Base-by-base conservation (phyloP, 1,140 invertebrate genomes). In the Conopomorpha cramerella region DNA sequence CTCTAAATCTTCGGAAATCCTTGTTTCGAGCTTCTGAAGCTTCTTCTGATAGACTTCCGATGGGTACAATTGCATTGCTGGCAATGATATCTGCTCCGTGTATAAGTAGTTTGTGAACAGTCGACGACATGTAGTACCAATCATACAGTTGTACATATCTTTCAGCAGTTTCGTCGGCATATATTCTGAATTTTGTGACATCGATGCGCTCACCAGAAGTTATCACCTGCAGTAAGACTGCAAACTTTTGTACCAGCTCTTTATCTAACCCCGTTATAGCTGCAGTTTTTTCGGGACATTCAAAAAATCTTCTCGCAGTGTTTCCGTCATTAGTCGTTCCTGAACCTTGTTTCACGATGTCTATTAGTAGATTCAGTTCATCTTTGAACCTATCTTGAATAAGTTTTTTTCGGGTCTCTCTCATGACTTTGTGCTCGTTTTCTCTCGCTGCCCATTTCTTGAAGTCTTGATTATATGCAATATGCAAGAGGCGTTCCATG, bases 251-350 rank as follows among this genome's bases (percentile, higher is more conserved):
- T 0, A 34, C 16, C 4, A 34, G 29, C 32, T 39, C 32, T 43
- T 23, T 15, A 47, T 72, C 46, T 13, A 62, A 26, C 12, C 45
- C 41, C 3, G 45, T 46, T 2, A 58, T 51, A 34, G 42, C 27
- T n/a, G 51, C 23, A 43, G 36, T 36, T 10, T 45, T 39, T 16
- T 33, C 35, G 16, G 44, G 39, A 18, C 56, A 31, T 19, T 14
- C 36, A 38, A 54, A 59, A 30, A 61, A 53, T 34, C 48, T 26
- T 25, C 55, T 39, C 7, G 51, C 40, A n/a, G 44, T 52, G 36
- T 61, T 63, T 15, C 55, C 52, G 16, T 43, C 41, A 41, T 56
- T 61, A 15, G 49, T 51, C 12, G 18, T 39, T 14, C 55, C 52
- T 14, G 39, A 43, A 8, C 42, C 44, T 14, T 31, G 37, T 15